A percentile compares a stretch with the other conserved stretches of the same genome.
These are phyloP conservation scores for Tribolium madens DNA, from an alignment of 1,140 invertebrate genomes.

Conservation along the genomic window DNA sequence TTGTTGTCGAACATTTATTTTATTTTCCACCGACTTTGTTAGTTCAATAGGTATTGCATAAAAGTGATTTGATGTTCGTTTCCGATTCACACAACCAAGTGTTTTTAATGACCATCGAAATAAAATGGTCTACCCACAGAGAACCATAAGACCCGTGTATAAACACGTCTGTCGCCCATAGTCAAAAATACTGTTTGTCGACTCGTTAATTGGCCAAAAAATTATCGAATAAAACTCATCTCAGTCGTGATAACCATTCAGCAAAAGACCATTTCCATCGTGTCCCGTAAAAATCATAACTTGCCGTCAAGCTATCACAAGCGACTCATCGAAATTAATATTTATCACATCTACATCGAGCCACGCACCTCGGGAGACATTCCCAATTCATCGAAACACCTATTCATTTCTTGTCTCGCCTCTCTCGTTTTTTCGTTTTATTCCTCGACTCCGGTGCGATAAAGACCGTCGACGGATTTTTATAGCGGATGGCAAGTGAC, in stretches of 20 bases:
- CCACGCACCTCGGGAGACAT: conserved; percentile 31
- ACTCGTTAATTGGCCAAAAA: conserved; percentile 24
- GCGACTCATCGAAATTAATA: conserved; percentile 32
- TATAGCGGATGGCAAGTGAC: conserved; percentile 32
- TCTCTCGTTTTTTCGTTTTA: conserved; percentile 2
- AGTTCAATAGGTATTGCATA: conserved; percentile 29
- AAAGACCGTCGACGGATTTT: conserved; percentile 2
- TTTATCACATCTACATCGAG: conserved; percentile 8
- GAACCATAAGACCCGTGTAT: not conserved
- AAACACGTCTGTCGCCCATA: conserved; percentile 5
- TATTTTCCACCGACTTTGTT: conserved; percentile 10
- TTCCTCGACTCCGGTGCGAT: not conserved
- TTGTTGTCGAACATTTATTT: conserved; percentile 4
- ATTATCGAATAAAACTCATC: not conserved
- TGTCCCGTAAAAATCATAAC: conserved; percentile 23
- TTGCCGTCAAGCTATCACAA: conserved; percentile 21
- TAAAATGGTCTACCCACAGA: conserved; percentile 33
- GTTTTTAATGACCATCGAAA: conserved; percentile 32
- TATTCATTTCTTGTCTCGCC: conserved; percentile 13
- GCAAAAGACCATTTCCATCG: conserved; percentile 5
- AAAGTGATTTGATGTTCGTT: conserved; percentile 24
- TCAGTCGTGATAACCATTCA: not conserved
- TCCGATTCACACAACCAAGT: conserved; percentile 25
- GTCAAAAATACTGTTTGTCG: conserved; percentile 6
- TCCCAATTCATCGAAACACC: conserved; percentile 31